These are phyloP conservation scores for Cephus spinipes DNA, from an alignment of 2,888 invertebrate genomes.

Conservation along the genomic window DNA sequence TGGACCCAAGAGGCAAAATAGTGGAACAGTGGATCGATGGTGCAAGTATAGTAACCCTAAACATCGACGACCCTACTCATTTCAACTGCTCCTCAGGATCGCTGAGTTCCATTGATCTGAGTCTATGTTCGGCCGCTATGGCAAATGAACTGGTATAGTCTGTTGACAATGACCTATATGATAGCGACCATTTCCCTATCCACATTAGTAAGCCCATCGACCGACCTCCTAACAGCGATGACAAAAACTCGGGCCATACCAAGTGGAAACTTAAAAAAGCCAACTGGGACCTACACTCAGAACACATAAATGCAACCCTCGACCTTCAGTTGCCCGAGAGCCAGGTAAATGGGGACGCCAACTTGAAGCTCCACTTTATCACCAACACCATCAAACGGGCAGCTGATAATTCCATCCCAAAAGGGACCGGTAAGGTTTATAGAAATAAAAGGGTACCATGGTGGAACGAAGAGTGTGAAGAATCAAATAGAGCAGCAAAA, in stretches of 20 bases:
- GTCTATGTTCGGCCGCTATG: constrained; percentile 20
- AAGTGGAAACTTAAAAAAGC: constrained; percentile 34
- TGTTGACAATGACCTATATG: constrained; percentile 9
- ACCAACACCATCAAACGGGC: not conserved
- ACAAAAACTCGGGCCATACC: not conserved
- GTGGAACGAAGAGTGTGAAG: constrained; percentile 33
- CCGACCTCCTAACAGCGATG: not conserved
- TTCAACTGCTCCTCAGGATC: constrained; percentile 28
- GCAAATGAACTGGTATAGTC: constrained; percentile 20
- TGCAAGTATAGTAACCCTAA: constrained; percentile 22
- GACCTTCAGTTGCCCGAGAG: not conserved
- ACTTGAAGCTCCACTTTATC: not conserved
- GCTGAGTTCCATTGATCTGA: constrained; percentile 32
- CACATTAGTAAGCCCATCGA: constrained; percentile 10
- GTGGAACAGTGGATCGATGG: constrained; percentile 29
- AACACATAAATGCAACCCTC: not conserved
- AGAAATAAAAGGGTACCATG: constrained; percentile 20
- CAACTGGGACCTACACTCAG: constrained; percentile 22
- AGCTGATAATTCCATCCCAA: constrained; percentile 8
- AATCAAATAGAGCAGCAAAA: constrained; percentile 26
- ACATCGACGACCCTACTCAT: constrained; percentile 27
- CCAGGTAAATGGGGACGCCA: not conserved
- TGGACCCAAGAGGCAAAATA: constrained; percentile 30
- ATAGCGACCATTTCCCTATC: constrained; percentile 35
- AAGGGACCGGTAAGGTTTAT: not conserved